A percentile compares a stretch with the other conserved stretches of the same genome.
Evolutionary conservation across 2,797 vertebrate species (phyloP).

Genomic region (Lates japonicus): DNA sequence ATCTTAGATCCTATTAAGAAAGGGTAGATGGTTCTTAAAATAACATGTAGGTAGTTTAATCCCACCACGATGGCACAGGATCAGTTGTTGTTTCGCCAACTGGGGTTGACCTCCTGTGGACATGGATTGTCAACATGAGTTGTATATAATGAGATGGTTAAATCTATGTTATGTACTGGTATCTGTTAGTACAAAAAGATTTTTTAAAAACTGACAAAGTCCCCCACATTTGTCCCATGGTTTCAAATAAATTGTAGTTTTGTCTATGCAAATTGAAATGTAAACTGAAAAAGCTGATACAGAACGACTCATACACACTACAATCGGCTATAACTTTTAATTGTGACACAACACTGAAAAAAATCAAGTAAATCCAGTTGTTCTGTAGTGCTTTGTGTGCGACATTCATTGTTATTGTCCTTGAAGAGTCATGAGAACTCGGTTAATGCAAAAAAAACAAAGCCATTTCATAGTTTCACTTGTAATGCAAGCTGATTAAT

Average conservation of each 20-base stretch:
- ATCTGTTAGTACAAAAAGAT: neutral
- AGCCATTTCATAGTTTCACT: slow-evolving; percentile 66
- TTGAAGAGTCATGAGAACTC: slow-evolving; percentile 72
- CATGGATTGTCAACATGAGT: neutral
- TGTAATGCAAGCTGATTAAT: slow-evolving; percentile 46
- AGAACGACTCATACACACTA: slow-evolving; percentile 25
- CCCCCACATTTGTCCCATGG: neutral
- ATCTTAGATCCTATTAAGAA: slow-evolving; percentile 69
- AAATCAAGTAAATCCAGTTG: slow-evolving; percentile 86
- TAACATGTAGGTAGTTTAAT: slow-evolving; percentile 68
- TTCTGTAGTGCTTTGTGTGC: slow-evolving; percentile 78
- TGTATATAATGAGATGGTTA: neutral
- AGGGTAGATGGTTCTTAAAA: slow-evolving; percentile 72
- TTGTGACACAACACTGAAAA: slow-evolving; percentile 78
- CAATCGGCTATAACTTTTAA: slow-evolving; percentile 69
- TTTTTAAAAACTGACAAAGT: neutral
- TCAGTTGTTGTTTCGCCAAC: slow-evolving; percentile 39
- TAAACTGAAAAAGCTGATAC: neutral
- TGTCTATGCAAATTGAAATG: neutral
- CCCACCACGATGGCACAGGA: slow-evolving; percentile 36
- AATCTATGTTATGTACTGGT: neutral
- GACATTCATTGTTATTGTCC: slow-evolving; percentile 80
- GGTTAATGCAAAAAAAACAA: slow-evolving; percentile 63
- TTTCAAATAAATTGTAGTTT: too few relatives aligned
- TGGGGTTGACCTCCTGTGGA: slow-evolving; percentile 40